Evolutionary conservation across 2,113 vertebrate species (phyloP).

Genomic region (Candoia aspera): DNA sequence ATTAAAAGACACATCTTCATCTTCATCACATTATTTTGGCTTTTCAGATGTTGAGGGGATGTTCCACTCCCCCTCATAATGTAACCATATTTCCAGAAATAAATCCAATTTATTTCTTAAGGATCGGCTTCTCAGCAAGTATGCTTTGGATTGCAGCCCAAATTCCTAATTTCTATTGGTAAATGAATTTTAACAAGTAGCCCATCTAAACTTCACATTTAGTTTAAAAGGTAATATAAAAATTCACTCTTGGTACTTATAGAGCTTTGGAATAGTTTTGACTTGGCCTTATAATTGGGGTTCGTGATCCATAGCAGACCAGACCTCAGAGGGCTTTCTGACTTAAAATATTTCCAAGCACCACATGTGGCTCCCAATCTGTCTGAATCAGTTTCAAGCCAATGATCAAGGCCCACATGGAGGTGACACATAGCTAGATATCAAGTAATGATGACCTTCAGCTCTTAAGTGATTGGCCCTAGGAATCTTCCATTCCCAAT

Average conservation of each 20-base stretch:
- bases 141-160: background rate
- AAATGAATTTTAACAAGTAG: background rate
- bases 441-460: slow-evolving; percentile 59
- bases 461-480: slow-evolving; percentile 26
- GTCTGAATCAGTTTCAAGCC: slow-evolving; percentile 62
- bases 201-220: background rate
- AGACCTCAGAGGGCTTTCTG: slow-evolving; percentile 41
- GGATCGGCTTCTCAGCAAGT: background rate
- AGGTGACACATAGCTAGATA: slow-evolving; percentile 61
- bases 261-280: slow-evolving; percentile 23
- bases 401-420: slow-evolving; percentile 57
- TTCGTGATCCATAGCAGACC: slow-evolving; percentile 29
- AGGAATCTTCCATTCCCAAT: background rate
- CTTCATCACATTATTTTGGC: background rate
- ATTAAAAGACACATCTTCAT: background rate
- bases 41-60: background rate
- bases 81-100: background rate
- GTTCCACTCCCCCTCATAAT: background rate
- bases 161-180: background rate
- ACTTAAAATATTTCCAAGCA: slow-evolving; percentile 49
- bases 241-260: background rate
- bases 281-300: slow-evolving; percentile 37
- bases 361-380: slow-evolving; percentile 60
- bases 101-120: background rate
- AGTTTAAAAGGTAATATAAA: background rate